Conservation (phyloP, 2,888 invertebrate genomes). For the Lasius fuliginosus region DNA sequence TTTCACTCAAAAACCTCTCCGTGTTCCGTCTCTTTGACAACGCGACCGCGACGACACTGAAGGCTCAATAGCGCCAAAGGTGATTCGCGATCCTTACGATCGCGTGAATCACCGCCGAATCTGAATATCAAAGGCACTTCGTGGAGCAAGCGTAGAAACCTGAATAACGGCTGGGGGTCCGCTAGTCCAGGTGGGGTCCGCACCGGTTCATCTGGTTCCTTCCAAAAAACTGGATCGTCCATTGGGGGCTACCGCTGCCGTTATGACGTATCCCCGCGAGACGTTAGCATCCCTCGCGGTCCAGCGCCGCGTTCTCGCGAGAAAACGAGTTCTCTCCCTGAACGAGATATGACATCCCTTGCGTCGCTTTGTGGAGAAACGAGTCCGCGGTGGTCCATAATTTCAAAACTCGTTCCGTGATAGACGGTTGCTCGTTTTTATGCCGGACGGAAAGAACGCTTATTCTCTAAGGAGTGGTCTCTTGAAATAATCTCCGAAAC, state of each 20-base stretch:
- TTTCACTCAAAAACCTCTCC: slow-evolving; percentile 48
- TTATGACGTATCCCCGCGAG: slow-evolving; percentile 50
- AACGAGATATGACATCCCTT: slow-evolving; percentile 22
- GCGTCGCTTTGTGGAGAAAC: slow-evolving; percentile 35
- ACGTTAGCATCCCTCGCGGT: slow-evolving; percentile 73
- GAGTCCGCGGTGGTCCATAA: slow-evolving; percentile 62
- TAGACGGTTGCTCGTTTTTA: slow-evolving; percentile 25
- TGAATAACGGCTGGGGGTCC: slow-evolving; percentile 85
- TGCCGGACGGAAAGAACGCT: not conserved
- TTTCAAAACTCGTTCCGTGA: slow-evolving; percentile 64
- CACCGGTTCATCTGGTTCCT: slow-evolving; percentile 83
- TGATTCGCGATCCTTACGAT: slow-evolving; percentile 63
- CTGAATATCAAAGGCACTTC: slow-evolving; percentile 81
- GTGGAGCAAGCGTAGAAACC: slow-evolving; percentile 75
- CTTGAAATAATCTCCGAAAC: not conserved
- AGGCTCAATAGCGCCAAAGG: slow-evolving; percentile 60
- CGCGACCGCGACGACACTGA: slow-evolving; percentile 67
- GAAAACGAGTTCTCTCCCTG: slow-evolving; percentile 63
- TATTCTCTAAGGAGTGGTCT: not conserved
- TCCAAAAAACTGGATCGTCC: slow-evolving; percentile 80
- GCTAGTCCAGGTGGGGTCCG: slow-evolving; percentile 85
- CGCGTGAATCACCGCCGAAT: slow-evolving; percentile 70
- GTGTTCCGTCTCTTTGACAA: slow-evolving; percentile 62
- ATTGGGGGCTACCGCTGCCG: slow-evolving; percentile 46
- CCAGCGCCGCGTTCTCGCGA: slow-evolving; percentile 60